Evolutionary conservation across 2,888 invertebrate genomes (phyloP).

Genomic region (Ichneumoninae sp.): DNA sequence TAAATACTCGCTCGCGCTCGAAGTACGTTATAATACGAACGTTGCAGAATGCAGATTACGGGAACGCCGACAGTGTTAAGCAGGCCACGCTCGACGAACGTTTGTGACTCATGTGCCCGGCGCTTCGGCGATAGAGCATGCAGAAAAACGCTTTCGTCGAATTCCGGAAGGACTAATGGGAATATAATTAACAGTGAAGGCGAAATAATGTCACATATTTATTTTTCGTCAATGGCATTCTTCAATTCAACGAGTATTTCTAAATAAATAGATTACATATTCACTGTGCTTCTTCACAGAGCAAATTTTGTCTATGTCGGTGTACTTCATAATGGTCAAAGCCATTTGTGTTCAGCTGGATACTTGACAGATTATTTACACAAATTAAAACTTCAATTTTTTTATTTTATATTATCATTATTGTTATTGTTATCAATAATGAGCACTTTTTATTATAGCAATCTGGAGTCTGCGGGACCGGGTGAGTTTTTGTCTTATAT

Average conservation of each 20-base stretch:
- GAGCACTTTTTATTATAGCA: constrained; percentile 73
- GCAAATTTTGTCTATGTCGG: no score
- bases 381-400: background rate
- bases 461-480: constrained; percentile 71
- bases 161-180: constrained; percentile 25
- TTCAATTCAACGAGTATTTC: background rate
- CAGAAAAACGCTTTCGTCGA: constrained; percentile 13
- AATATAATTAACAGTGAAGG: background rate
- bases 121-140: constrained; percentile 11
- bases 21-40: background rate
- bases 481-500: constrained; percentile 66
- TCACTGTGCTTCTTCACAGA: background rate
- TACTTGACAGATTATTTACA: background rate
- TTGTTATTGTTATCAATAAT: background rate
- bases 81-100: constrained; percentile 6
- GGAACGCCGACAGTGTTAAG: constrained; percentile 1
- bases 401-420: background rate
- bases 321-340: no score
- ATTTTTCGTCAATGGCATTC: constrained; percentile 7
- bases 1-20: background rate
- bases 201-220: background rate
- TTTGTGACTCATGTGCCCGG: constrained; percentile 26
- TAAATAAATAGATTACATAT: background rate
- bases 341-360: no score
- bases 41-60: constrained; percentile 35